A percentile compares a stretch with the other conserved stretches of the same genome.
phyloP scores from a whole-genome alignment of 2,113 vertebrate species.

The Eudorcas thomsonii region DNA sequence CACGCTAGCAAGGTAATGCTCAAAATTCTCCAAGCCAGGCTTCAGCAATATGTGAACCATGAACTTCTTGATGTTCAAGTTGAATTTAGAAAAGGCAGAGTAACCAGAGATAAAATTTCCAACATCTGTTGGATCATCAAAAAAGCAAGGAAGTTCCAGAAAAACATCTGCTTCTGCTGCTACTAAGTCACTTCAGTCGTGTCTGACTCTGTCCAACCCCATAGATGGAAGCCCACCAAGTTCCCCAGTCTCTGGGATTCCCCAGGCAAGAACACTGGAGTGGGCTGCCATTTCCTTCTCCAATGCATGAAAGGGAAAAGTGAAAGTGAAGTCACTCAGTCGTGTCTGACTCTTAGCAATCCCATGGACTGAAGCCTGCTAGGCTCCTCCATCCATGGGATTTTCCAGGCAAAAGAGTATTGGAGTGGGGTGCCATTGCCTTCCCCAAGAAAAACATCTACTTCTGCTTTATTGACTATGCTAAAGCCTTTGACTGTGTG shows the following conservation, averaged over 20 bases:
- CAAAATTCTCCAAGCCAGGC: neutral
- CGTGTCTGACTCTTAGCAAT: too few relatives aligned
- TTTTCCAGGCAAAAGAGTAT: too few relatives aligned
- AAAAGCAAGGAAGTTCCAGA: neutral
- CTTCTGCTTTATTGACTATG: neutral
- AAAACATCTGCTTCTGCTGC: neutral
- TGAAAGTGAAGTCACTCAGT: too few relatives aligned
- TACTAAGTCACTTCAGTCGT: neutral
- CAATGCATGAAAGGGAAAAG: too few relatives aligned
- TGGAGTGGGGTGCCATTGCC: too few relatives aligned
- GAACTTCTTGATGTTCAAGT: neutral
- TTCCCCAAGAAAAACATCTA: neutral
- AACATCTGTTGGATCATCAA: neutral
- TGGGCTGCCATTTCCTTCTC: too few relatives aligned
- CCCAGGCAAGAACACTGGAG: too few relatives aligned
- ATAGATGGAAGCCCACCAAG: too few relatives aligned
- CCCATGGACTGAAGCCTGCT: too few relatives aligned
- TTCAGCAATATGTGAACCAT: neutral
- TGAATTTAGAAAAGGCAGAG: neutral
- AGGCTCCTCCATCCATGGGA: too few relatives aligned
- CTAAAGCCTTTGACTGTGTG: neutral
- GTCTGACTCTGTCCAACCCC: neutral
- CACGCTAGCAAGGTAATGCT: neutral
- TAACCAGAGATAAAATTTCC: neutral
- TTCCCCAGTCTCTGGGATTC: too few relatives aligned